Conservation (phyloP, 1,140 invertebrate species). For the Danaus plexippus region DNA sequence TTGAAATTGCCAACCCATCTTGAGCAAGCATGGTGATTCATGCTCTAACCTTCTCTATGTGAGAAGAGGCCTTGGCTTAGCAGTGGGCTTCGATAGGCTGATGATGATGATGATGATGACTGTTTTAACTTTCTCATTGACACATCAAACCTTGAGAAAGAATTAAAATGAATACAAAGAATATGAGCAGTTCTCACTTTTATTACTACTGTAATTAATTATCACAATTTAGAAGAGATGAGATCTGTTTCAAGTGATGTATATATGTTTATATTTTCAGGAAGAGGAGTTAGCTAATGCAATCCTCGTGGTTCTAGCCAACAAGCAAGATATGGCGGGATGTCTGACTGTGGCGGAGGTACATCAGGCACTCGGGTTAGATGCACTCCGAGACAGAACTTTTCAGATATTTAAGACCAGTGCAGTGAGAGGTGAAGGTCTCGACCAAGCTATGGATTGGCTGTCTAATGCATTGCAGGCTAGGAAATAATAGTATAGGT, state of each 20-base stretch:
- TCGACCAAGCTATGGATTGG: constrained; percentile 99
- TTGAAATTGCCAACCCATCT: too few relatives aligned
- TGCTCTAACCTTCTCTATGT: too few relatives aligned
- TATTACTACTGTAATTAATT: too few relatives aligned
- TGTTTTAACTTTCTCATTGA: too few relatives aligned
- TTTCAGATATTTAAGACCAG: constrained; percentile 99
- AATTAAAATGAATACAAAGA: too few relatives aligned
- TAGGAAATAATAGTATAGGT: constrained; percentile 78
- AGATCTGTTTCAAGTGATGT: not conserved
- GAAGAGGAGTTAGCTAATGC: constrained; percentile 98
- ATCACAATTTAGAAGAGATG: too few relatives aligned
- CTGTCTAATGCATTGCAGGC: constrained; percentile 90
- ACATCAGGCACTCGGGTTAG: constrained; percentile 95
- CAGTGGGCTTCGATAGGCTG: too few relatives aligned
- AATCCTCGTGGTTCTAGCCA: constrained; percentile 97
- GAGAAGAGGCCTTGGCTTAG: too few relatives aligned
- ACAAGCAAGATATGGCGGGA: constrained; percentile 99
- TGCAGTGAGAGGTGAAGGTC: constrained; percentile 97
- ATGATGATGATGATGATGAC: too few relatives aligned
- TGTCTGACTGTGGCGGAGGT: constrained; percentile 97
- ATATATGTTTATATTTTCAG: constrained; percentile 61
- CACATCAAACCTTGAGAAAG: too few relatives aligned
- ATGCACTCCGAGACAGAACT: constrained; percentile 95
- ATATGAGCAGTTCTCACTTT: too few relatives aligned
- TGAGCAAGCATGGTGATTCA: too few relatives aligned